Percentiles rank a stretch among this genome's conserved stretches.
These are phyloP conservation scores for Melipona beecheii DNA, from an alignment of 2,888 invertebrate species.

Conservation along the genomic window DNA sequence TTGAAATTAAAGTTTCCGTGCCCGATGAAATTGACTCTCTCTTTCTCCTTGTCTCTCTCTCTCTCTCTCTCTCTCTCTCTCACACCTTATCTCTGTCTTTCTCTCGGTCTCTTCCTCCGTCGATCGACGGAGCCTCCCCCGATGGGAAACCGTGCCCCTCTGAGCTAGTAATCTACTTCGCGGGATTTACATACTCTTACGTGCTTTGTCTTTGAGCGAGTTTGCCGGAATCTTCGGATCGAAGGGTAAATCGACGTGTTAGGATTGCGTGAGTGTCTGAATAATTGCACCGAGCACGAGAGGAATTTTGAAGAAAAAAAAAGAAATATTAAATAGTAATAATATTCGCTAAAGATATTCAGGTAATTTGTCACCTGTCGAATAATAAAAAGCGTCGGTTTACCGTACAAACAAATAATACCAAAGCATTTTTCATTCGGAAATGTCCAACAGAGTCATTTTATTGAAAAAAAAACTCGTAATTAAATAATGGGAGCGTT, in stretches of 20 bases:
- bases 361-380: not conserved
- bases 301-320: too few relatives aligned
- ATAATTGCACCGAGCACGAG: not conserved
- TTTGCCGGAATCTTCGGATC: conserved; percentile 22
- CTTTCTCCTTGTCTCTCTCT: not conserved
- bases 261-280: not conserved
- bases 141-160: conserved; percentile 27
- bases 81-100: not conserved
- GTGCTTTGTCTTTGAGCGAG: conserved; percentile 45
- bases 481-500: not conserved
- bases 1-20: conserved; percentile 57
- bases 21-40: conserved; percentile 54
- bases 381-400: not conserved
- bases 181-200: conserved; percentile 53
- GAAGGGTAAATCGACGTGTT: conserved; percentile 9
- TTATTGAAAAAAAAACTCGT: not conserved
- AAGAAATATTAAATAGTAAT: too few relatives aligned
- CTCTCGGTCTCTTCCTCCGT: conserved; percentile 1
- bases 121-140: conserved; percentile 3
- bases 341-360: not conserved
- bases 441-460: not conserved
- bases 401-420: not conserved
- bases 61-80: not conserved
- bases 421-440: not conserved
- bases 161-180: conserved; percentile 53